Evolutionary conservation across 2,113 vertebrate species (phyloP).

Genomic region (Phrynosoma blainvillii): DNA sequence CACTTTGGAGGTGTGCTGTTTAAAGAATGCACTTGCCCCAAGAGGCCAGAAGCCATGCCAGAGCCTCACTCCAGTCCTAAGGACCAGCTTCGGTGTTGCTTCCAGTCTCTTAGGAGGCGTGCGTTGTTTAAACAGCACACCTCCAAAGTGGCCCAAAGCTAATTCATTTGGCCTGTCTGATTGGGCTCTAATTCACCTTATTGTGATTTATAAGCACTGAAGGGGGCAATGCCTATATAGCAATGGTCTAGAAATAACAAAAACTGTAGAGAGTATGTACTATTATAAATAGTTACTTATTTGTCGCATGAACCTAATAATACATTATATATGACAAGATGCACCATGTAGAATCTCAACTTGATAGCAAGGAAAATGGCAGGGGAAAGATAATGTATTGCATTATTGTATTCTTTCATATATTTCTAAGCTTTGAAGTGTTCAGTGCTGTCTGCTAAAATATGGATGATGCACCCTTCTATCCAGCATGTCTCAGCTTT

Average conservation of each 20-base stretch:
- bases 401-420: constrained; percentile 50
- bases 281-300: constrained; percentile 29
- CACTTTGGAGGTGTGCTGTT: too few species aligned
- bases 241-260: constrained; percentile 16
- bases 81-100: too few species aligned
- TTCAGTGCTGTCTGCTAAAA: constrained; percentile 54
- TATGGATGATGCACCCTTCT: constrained; percentile 29
- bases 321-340: constrained; percentile 17
- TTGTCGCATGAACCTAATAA: constrained; percentile 17
- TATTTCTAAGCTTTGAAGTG: constrained; percentile 47
- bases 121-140: too few species aligned
- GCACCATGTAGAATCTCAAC: constrained; percentile 15
- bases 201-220: background rate
- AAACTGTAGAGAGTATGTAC: background rate
- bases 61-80: too few species aligned
- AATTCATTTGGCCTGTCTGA: too few species aligned
- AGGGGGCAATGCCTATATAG: background rate
- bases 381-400: constrained; percentile 44
- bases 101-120: too few species aligned
- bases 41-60: too few species aligned
- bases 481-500: constrained; percentile 46
- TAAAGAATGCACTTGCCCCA: too few species aligned
- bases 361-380: constrained; percentile 48
- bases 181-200: background rate
- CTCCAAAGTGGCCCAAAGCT: too few species aligned